Evolutionary conservation across 2,888 invertebrate genomes (phyloP), one percentile per base, ranked within the genome.

Genomic region (Antheraea yamamai): DNA sequence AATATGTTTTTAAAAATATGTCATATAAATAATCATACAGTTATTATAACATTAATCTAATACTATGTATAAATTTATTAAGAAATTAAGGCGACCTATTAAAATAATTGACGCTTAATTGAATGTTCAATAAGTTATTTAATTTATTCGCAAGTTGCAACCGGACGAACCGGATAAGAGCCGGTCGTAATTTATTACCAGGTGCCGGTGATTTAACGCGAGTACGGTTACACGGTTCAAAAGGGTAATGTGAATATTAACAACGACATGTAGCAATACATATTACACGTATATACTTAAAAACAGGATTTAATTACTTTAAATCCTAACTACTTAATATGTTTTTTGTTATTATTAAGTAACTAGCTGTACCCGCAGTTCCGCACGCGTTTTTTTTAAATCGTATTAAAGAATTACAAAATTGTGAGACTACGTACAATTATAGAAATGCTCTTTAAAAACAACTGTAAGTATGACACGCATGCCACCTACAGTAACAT

Each of bases 71-170:
- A 12, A 61, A 30, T n/a, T 12, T 20, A 35, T 8, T 2, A 20
- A 16, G 35, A 35, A 30, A 70, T 64, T 47, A 20, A 55, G 20
- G 6, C 18, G 1, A 55, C 14, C n/a, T 61, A 23, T 14, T 23
- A 61, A 23, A 61, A 61, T 61, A 61, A 61, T 61, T 10, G 61
- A 61, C 23, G 61, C 14, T 74, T 77, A 77, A 77, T 77, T 77
- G 78, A 76, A 78, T 78, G 77, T 80, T 79, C 76, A 73, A 76
- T 77, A 77, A 75, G 79, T 76, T 78, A 79, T 78, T 79, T 77
- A 79, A 79, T 79, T 80, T 79, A 75, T 73, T 68, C 76, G 39
- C 52, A 52, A 73, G 74, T 72, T 73, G 75, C 58, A 75, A 75
- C 61, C 79, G 74, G 61, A 74, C 47, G 55, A 73, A 51, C 76